phyloP scores from a whole-genome alignment of 2,797 vertebrate species.

The Buceros bicornis region DNA sequence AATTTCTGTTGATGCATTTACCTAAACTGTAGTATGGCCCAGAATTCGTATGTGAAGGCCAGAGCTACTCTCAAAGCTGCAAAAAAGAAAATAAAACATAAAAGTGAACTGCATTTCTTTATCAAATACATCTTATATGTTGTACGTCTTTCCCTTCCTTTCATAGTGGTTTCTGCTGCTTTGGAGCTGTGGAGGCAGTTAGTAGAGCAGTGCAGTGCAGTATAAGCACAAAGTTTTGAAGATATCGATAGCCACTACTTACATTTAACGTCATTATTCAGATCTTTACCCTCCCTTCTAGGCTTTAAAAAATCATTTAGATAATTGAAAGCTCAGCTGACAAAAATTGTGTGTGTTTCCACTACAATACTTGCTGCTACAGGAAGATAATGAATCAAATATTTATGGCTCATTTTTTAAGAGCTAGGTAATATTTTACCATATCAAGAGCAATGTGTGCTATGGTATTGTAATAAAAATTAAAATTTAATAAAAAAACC shows the following conservation, averaged over 20 bases:
- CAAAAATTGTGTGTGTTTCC: neutral
- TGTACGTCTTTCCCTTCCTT: accelerated
- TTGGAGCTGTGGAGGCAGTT: neutral
- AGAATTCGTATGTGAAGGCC: neutral
- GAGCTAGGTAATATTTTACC: neutral
- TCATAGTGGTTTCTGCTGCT: neutral
- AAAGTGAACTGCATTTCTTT: neutral
- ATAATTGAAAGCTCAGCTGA: neutral
- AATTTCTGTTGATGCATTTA: neutral
- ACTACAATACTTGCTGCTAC: neutral
- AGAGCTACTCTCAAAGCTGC: neutral
- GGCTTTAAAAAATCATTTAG: neutral
- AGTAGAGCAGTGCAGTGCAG: neutral
- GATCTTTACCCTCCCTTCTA: neutral
- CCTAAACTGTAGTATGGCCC: neutral
- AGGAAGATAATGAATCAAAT: neutral
- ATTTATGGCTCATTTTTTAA: neutral
- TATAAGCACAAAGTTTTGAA: neutral
- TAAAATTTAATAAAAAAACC: neutral
- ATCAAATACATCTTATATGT: neutral
- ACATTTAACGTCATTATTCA: neutral
- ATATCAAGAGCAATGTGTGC: neutral
- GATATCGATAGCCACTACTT: neutral
- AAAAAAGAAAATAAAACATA: neutral
- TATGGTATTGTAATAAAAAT: neutral